phyloP scores from a whole-genome alignment of 2,797 vertebrate genomes.

The Sebastes hubbsi region DNA sequence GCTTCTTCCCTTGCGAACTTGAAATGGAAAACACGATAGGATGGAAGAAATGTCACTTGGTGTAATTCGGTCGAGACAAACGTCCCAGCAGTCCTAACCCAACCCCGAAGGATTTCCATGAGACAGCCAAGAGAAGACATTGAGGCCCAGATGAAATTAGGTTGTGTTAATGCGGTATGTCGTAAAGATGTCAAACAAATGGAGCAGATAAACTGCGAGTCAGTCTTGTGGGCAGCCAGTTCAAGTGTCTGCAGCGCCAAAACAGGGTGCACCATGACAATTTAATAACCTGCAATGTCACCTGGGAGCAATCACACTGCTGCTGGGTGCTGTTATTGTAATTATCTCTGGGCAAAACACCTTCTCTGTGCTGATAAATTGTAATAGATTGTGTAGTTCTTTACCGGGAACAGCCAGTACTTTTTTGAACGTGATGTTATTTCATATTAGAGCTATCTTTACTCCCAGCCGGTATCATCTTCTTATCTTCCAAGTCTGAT shows the following conservation, averaged over 20 bases:
- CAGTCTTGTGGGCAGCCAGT: constrained; percentile 60
- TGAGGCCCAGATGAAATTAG: constrained; percentile 73
- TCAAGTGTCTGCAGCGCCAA: constrained; percentile 57
- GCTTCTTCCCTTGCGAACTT: constrained; percentile 52
- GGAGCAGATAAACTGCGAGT: constrained; percentile 76
- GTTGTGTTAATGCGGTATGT: constrained; percentile 74
- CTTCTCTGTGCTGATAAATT: constrained; percentile 41
- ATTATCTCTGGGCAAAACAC: constrained; percentile 69
- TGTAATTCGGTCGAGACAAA: constrained; percentile 72
- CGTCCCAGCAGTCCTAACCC: constrained; percentile 73
- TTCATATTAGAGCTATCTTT: constrained; percentile 55
- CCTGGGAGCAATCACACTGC: constrained; percentile 70
- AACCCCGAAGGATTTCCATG: constrained; percentile 77
- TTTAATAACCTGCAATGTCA: constrained; percentile 75
- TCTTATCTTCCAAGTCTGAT: constrained; percentile 54
- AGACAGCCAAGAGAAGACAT: constrained; percentile 72
- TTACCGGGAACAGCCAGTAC: constrained; percentile 41
- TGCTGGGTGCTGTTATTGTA: constrained; percentile 62
- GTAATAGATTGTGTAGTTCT: constrained; percentile 42
- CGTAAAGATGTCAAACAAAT: constrained; percentile 80
- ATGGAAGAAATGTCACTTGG: constrained; percentile 58
- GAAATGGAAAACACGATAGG: constrained; percentile 46
- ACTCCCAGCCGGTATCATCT: constrained; percentile 33
- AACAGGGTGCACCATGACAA: constrained; percentile 69
- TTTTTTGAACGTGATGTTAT: constrained; percentile 40